Evolutionary conservation across 2,888 invertebrate species (phyloP).

Genomic region (Acronicta leporina): DNA sequence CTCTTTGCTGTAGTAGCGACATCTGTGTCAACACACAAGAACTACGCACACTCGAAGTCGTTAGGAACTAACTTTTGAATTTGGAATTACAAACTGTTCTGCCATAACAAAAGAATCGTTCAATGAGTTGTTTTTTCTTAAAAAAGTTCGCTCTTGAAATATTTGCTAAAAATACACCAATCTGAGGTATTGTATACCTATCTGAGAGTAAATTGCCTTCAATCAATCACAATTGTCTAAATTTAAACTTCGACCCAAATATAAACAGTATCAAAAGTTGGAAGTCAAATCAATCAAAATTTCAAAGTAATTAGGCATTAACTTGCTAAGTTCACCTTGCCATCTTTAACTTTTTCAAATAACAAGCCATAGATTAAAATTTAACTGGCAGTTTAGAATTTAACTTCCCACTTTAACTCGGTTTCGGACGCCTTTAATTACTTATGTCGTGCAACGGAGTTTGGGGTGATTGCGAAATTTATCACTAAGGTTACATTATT

Average conservation of each 20-base stretch:
- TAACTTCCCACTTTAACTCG: slow-evolving; percentile 67
- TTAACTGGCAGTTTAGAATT: slow-evolving; percentile 62
- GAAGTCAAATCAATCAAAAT: slow-evolving; percentile 71
- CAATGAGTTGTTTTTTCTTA: background rate
- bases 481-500: background rate
- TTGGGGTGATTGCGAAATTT: slow-evolving; percentile 2
- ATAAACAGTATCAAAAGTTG: slow-evolving; percentile 53
- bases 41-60: background rate
- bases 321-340: slow-evolving; percentile 58
- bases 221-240: slow-evolving; percentile 53
- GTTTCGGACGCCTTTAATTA: slow-evolving; percentile 60
- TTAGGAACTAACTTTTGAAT: too few species aligned
- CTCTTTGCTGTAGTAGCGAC: background rate
- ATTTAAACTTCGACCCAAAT: slow-evolving; percentile 52
- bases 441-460: slow-evolving; percentile 44
- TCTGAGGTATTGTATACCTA: background rate
- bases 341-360: slow-evolving; percentile 64
- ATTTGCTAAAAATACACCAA: slow-evolving; percentile 5
- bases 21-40: background rate
- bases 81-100: too few species aligned
- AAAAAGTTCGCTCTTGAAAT: background rate
- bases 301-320: slow-evolving; percentile 62
- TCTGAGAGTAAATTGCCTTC: slow-evolving; percentile 30
- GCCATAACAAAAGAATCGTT: too few species aligned
- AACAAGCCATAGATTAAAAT: slow-evolving; percentile 59